phyloP scores from a whole-genome alignment of 2,797 vertebrate genomes.

The Prionace glauca region DNA sequence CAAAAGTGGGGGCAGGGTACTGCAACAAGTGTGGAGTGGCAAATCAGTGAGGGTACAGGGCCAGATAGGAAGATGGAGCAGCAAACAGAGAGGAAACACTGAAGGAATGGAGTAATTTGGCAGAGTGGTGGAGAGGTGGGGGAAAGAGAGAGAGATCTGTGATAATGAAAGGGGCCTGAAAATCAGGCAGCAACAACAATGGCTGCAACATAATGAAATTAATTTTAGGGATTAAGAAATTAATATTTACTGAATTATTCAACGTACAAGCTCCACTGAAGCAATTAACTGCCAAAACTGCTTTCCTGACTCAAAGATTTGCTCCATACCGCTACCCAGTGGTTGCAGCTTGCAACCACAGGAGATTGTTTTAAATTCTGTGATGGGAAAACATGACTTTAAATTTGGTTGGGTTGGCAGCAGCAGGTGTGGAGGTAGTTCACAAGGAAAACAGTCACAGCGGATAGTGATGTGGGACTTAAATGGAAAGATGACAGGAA shows the following conservation, averaged over 20 bases:
- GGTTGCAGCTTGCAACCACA: not conserved
- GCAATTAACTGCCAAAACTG: not conserved
- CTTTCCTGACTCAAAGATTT: not conserved
- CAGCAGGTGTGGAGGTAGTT: not conserved
- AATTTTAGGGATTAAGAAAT: not conserved
- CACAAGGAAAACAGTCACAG: not conserved
- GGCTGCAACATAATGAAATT: not conserved
- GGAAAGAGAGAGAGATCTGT: not conserved
- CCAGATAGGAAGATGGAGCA: not conserved
- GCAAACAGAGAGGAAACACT: not conserved
- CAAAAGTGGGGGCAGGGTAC: not conserved
- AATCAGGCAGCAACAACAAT: not conserved
- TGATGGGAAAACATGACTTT: not conserved
- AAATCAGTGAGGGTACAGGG: not conserved
- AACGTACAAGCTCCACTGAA: not conserved
- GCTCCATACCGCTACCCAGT: not conserved
- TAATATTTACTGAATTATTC: not conserved
- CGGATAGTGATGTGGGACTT: not conserved
- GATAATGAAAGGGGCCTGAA: not conserved
- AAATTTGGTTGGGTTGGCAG: not conserved
- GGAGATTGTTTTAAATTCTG: not conserved
- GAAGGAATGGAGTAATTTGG: not conserved
- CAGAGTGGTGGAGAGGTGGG: not conserved
- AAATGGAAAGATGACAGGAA: not conserved
- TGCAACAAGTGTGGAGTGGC: not conserved